Base-by-base conservation (phyloP, 2,888 invertebrate species). In the Scaptomyza cyrtandrae region DNA sequence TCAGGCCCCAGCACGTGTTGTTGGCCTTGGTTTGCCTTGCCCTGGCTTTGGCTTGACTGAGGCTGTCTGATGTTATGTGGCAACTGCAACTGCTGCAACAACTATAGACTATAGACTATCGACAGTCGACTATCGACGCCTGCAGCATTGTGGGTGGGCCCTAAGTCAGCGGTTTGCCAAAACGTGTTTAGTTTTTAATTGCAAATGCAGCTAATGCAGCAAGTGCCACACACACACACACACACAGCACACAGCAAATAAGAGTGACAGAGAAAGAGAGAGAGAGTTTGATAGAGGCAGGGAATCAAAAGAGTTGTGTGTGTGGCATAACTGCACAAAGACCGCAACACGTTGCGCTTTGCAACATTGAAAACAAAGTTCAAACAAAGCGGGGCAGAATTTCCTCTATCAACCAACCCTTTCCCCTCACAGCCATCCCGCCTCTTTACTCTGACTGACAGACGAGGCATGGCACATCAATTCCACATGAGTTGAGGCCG, bases 141-240 rank as follows among this genome's bases (percentile, higher is more conserved):
- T 67, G 66, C 64, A 55, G 75, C 87, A 41, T 54, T 63, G 82
- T 83, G 87, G 82, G 87, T 87, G 83, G 83, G 82, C 83, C 41
- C 60, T 14, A 45, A 46, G 58, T 59, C 49, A 57, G 16, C 58
- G 46, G 46, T 39, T 52, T 44, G 66, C 59, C 50, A 71, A 86
- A 82, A 86, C 84, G 84, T 84, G 84, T 85, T 87, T 84, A 74
- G 88, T 78, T 86, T 85, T 85, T 85, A 84, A 85, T 85, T 85
- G 84, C 83, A 85, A 84, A 82, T 86, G 24, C 80, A 77, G 75
- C 74, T 74, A 50, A 16, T 50, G 50, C 35, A 2, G 49, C 65
- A 68, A 37, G 53, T 48, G 43, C 49, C 19, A 35, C 33, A 19
- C 6, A 29, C 29, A 24, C 24, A n/a, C n/a, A n/a, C n/a, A n/a